phyloP scores from a whole-genome alignment of 2,113 vertebrate species.

The Aviceda subcristata region DNA sequence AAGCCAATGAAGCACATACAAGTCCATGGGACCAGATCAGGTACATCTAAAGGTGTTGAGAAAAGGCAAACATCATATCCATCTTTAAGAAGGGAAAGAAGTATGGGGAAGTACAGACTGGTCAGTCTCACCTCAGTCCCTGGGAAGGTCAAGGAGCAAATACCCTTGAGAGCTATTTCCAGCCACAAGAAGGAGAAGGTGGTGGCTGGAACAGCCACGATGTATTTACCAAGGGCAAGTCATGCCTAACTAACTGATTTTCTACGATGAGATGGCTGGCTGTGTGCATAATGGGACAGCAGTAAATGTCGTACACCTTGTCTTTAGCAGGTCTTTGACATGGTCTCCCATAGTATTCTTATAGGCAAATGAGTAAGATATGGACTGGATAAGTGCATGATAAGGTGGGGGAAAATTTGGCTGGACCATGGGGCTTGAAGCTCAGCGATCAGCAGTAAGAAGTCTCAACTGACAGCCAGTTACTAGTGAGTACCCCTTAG shows the following conservation, averaged over 20 bases:
- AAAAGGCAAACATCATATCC: not conserved
- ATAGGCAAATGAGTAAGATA: not conserved
- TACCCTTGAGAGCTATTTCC: not conserved
- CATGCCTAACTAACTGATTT: not conserved
- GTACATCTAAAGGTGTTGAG: not conserved
- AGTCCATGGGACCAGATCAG: not conserved
- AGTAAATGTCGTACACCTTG: not conserved
- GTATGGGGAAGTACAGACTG: not conserved
- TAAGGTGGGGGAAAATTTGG: not conserved
- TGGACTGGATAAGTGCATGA: not conserved
- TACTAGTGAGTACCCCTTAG: not conserved
- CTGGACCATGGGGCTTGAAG: not conserved
- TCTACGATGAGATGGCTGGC: not conserved
- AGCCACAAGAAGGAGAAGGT: not conserved
- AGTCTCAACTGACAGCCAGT: not conserved
- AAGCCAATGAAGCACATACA: not conserved
- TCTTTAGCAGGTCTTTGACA: not conserved
- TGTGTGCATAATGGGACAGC: not conserved
- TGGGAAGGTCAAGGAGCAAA: not conserved
- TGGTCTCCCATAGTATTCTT: fast-evolving
- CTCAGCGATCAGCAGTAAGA: not conserved
- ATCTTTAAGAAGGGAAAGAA: not conserved
- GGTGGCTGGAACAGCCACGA: not conserved
- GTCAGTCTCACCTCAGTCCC: not conserved
- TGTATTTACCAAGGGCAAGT: not conserved